phyloP scores from a whole-genome alignment of 2,113 vertebrate genomes.

The Suricata suricatta region DNA sequence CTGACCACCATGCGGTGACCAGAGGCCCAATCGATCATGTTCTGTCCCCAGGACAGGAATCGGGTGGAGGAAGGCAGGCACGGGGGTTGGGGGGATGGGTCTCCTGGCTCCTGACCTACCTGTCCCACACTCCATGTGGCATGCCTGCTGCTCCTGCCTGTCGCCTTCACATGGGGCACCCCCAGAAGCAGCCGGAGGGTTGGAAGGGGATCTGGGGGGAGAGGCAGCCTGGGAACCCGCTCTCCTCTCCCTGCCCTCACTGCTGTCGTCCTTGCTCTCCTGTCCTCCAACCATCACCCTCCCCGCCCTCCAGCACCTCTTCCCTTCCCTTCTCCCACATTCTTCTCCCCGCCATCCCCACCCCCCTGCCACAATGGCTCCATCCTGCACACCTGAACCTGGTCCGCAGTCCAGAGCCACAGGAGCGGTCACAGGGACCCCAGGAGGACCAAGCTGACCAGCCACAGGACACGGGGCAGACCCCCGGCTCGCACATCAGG shows the following conservation, averaged over 20 bases:
- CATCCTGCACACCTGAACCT: conserved; percentile 87
- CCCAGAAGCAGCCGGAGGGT: conserved; percentile 74
- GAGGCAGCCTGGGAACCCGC: not conserved
- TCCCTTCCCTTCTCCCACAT: not conserved
- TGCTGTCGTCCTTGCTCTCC: not conserved
- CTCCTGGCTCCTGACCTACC: conserved; percentile 77
- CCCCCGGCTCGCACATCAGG: conserved; percentile 85
- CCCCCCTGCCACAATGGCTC: not conserved
- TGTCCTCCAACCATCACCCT: rapidly evolving
- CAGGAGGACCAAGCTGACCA: conserved; percentile 94
- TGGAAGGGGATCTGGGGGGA: conserved; percentile 86
- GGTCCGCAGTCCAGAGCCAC: conserved; percentile 87
- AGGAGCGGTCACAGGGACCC: conserved; percentile 89
- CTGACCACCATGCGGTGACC: not conserved
- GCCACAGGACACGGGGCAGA: conserved; percentile 86
- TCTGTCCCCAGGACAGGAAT: rapidly evolving
- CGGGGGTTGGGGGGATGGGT: rapidly evolving
- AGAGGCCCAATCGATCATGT: rapidly evolving
- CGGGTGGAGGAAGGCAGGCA: not conserved
- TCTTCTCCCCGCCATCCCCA: not conserved
- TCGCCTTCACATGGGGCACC: conserved; percentile 87
- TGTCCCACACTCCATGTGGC: conserved; percentile 83
- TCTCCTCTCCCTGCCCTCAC: too few species aligned
- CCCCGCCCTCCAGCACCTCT: not conserved
- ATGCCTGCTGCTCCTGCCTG: conserved; percentile 84